Evolutionary conservation across 1,140 invertebrate species (phyloP).

Genomic region (Leptopilina clavipes): DNA sequence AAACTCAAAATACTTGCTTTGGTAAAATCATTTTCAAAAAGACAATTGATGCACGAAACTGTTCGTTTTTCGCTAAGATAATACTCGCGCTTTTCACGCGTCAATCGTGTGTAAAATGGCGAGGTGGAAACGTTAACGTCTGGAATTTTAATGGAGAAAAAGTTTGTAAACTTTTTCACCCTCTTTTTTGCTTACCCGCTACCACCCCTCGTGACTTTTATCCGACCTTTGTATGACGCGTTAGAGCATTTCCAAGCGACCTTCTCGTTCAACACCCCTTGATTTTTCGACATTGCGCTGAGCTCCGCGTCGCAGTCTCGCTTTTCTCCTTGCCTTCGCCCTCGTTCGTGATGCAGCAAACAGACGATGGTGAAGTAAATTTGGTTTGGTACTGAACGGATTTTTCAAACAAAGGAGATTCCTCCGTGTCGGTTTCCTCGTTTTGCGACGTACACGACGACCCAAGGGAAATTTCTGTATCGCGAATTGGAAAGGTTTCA

Average conservation of each 20-base stretch:
- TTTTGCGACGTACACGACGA: slow-evolving; percentile 7
- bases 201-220: background rate
- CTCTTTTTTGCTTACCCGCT: background rate
- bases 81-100: slow-evolving; percentile 1
- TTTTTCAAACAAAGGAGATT: slow-evolving; percentile 22
- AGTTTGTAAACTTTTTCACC: slow-evolving; percentile 19
- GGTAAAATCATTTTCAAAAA: background rate
- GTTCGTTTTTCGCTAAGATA: background rate
- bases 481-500: slow-evolving; percentile 12
- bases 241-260: background rate
- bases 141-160: slow-evolving; percentile 20
- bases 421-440: slow-evolving; percentile 12
- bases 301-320: background rate
- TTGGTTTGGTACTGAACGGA: slow-evolving; percentile 11
- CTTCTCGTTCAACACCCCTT: background rate
- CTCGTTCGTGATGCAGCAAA: slow-evolving; percentile 18
- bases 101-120: slow-evolving; percentile 17
- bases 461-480: slow-evolving; percentile 25
- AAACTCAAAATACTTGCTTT: background rate
- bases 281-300: slow-evolving; percentile 2
- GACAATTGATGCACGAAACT: background rate
- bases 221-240: slow-evolving; percentile 12
- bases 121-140: background rate
- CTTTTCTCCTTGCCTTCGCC: background rate
- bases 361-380: slow-evolving; percentile 25